Evolutionary conservation across 2,113 vertebrate genomes (phyloP).

Genomic region (Erinaceus europaeus): DNA sequence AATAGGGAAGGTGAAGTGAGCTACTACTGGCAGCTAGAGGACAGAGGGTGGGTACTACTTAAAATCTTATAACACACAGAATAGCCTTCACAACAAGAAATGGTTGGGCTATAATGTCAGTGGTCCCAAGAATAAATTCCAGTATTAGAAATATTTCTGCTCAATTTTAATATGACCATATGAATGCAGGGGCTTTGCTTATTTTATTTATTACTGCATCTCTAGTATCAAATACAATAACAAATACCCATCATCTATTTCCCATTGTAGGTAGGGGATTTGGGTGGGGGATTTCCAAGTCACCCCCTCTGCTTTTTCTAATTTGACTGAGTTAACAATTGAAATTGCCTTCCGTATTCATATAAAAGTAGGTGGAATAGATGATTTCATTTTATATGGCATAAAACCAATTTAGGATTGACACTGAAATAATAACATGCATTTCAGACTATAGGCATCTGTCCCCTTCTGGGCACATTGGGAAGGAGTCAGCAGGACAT

Average conservation of each 20-base stretch:
- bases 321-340: neutral
- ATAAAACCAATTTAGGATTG: neutral
- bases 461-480: neutral
- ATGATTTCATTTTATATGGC: neutral
- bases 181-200: neutral
- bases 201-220: neutral
- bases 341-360: neutral
- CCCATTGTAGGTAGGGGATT: neutral
- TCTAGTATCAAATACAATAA: neutral
- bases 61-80: neutral
- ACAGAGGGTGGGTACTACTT: neutral
- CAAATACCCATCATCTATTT: neutral
- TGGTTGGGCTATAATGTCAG: neutral
- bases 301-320: neutral
- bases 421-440: neutral
- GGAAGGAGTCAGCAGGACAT: conserved; percentile 23
- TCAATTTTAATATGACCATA: neutral
- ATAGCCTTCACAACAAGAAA: neutral
- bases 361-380: neutral
- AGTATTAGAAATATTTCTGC: neutral
- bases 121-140: neutral
- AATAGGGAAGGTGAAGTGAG: neutral
- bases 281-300: too few relatives aligned
- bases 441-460: neutral
- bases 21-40: too few relatives aligned